These are phyloP conservation scores for Hapalemur alaotrensis DNA, from an alignment of 2,797 vertebrate genomes.

Conservation along the genomic window DNA sequence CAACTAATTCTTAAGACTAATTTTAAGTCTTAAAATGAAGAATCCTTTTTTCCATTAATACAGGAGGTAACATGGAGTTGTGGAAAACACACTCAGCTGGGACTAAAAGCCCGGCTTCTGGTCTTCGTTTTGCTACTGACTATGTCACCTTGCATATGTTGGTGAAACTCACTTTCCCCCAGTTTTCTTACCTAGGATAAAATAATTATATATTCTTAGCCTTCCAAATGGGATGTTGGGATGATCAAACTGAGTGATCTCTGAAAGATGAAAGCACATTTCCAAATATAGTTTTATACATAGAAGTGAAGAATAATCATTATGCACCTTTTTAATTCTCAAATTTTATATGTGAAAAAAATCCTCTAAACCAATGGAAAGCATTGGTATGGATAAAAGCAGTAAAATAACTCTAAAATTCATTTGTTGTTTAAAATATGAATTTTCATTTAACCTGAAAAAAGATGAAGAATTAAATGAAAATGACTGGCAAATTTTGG, in stretches of 20 bases:
- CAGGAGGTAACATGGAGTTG: background rate
- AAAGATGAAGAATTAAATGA: background rate
- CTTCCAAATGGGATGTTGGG: background rate
- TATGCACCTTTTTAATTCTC: constrained; percentile 15
- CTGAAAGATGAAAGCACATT: constrained; percentile 68
- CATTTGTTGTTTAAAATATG: constrained; percentile 14
- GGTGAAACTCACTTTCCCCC: background rate
- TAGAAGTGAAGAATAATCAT: constrained; percentile 16
- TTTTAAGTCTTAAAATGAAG: background rate
- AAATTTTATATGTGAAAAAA: constrained; percentile 39
- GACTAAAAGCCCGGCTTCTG: background rate
- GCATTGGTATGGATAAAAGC: background rate
- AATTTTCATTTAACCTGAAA: background rate
- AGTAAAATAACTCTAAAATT: background rate
- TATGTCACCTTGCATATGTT: background rate
- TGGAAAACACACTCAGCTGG: background rate
- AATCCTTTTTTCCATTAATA: background rate
- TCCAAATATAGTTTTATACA: constrained; percentile 51
- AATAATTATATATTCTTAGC: background rate
- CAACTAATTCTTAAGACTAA: background rate
- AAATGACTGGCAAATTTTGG: background rate
- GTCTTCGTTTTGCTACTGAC: background rate
- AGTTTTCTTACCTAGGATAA: constrained; percentile 18
- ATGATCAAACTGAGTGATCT: background rate
- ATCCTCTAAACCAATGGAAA: background rate